phyloP scores from a whole-genome alignment of 2,797 vertebrate species.

The Sebastes oblongus region DNA sequence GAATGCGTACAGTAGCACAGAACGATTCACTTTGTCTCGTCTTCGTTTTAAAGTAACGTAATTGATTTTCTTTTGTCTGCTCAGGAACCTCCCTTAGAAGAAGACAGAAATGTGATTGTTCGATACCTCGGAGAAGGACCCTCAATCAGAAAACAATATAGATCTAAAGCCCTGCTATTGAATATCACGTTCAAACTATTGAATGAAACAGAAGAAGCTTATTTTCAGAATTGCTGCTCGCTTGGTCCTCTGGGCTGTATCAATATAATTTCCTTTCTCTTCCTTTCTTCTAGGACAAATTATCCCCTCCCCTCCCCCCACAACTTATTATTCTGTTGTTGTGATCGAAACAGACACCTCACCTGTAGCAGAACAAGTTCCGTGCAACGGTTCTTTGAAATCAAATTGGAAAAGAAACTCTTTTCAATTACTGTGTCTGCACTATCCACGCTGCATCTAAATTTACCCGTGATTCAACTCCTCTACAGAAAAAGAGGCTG shows the following conservation, averaged over 20 bases:
- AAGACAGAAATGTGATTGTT: background rate
- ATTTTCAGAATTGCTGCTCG: background rate
- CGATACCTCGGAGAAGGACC: background rate
- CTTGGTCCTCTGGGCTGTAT: background rate
- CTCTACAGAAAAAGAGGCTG: background rate
- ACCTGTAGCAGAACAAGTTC: constrained; percentile 21
- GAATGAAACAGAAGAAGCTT: background rate
- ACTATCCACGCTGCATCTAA: constrained; percentile 15
- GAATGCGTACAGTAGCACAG: background rate
- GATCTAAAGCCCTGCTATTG: background rate
- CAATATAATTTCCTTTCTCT: background rate
- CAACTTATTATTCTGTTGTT: constrained; percentile 2
- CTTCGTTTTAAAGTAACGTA: background rate
- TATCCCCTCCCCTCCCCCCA: background rate
- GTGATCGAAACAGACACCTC: constrained; percentile 22
- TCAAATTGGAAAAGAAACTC: constrained; percentile 19
- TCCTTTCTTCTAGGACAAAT: background rate
- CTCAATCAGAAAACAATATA: background rate
- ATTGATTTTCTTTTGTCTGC: background rate
- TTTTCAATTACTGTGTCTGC: constrained; percentile 27
- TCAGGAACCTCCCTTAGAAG: background rate
- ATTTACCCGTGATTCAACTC: constrained; percentile 15
- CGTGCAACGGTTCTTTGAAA: constrained; percentile 15
- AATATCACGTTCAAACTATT: background rate
- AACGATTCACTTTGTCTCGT: background rate